Percentiles rank a stretch among this genome's conserved stretches.
phyloP scores from a whole-genome alignment of 1,140 invertebrate species.

The Orchestia grillus region DNA sequence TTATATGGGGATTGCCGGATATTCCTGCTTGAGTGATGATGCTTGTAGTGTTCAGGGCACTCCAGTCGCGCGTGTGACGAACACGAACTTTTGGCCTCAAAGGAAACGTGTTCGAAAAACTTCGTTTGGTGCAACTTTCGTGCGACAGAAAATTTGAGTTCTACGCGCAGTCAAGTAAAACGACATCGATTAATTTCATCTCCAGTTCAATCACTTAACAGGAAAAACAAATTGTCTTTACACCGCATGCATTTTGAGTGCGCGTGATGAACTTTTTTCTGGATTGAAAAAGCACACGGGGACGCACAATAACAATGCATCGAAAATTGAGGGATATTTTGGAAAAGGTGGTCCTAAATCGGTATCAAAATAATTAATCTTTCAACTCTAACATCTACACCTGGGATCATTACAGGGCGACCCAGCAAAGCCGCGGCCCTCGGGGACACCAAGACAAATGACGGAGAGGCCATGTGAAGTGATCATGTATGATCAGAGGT shows the following conservation, averaged over 20 bases:
- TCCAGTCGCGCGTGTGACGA: not conserved
- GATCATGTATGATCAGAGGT: not conserved
- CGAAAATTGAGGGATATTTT: not conserved
- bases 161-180: not conserved
- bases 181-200: not conserved
- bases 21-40: constrained; percentile 28
- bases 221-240: not conserved
- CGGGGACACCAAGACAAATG: not conserved
- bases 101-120: not conserved
- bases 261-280: not conserved
- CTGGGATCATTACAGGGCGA: not conserved
- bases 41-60: not conserved
- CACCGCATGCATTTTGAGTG: not conserved
- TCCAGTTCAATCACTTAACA: not conserved
- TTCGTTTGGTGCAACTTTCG: not conserved
- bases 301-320: too few species aligned
- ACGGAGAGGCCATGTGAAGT: not conserved
- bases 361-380: not conserved
- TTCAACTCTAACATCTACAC: not conserved
- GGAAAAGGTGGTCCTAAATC: not conserved
- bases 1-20: constrained; percentile 20
- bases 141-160: not conserved
- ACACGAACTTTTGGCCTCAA: not conserved
- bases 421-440: not conserved
- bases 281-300: not conserved